Conservation (phyloP, 2,797 vertebrate genomes). For the Aldrovandia affinis region DNA sequence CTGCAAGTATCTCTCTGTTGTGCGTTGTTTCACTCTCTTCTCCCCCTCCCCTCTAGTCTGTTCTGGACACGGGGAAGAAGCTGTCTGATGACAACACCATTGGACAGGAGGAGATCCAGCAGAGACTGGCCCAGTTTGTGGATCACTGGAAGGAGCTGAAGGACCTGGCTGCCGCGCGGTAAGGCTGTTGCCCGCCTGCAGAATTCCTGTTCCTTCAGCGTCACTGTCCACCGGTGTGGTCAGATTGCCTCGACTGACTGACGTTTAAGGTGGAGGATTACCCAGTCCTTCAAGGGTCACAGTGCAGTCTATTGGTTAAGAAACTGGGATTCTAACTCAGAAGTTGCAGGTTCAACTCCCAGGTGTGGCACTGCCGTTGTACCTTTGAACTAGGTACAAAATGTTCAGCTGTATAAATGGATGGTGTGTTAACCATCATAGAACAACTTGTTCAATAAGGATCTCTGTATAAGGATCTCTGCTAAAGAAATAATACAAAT, state of each 20-base stretch:
- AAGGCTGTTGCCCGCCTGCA: background rate
- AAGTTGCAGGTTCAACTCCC: background rate
- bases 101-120: slow-evolving; percentile 97
- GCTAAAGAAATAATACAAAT: background rate
- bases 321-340: background rate
- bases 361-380: background rate
- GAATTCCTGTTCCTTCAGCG: background rate
- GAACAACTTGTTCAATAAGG: too few relatives aligned
- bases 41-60: slow-evolving; percentile 74
- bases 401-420: background rate
- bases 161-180: slow-evolving; percentile 91
- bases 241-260: background rate
- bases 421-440: background rate
- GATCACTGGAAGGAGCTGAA: slow-evolving; percentile 98
- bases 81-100: slow-evolving; percentile 97
- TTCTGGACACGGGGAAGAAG: slow-evolving; percentile 94
- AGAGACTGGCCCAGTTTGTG: slow-evolving; percentile 92
- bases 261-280: background rate
- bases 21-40: background rate
- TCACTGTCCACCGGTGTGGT: background rate
- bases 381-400: background rate
- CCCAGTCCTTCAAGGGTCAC: background rate
- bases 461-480: background rate
- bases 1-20: background rate
- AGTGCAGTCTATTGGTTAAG: background rate